These are phyloP conservation scores for Nanorana parkeri DNA, from an alignment of 2,113 vertebrate genomes.

Conservation along the genomic window DNA sequence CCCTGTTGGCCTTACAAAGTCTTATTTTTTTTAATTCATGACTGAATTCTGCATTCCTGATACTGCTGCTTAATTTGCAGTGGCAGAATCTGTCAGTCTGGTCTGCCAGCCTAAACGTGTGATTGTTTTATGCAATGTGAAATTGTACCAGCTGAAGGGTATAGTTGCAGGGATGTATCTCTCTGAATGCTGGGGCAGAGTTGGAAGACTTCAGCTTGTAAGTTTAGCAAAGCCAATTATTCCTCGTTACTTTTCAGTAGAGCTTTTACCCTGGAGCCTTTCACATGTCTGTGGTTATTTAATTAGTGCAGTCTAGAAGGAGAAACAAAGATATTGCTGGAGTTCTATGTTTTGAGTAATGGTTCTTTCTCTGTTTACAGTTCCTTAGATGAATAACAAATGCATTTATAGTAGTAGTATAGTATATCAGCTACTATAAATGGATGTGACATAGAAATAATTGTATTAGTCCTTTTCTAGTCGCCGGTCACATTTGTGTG, in stretches of 20 bases:
- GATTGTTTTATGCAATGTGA: conserved; percentile 5
- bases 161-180: conserved; percentile 17
- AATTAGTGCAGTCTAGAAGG: neutral
- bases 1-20: neutral
- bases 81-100: neutral
- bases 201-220: neutral
- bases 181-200: neutral
- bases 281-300: neutral
- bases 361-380: neutral
- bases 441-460: too few relatives aligned
- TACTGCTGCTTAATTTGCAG: neutral
- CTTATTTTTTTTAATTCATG: neutral
- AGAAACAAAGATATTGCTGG: too few relatives aligned
- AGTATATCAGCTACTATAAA: neutral
- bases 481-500: too few relatives aligned
- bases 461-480: too few relatives aligned
- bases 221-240: neutral
- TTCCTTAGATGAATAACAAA: neutral
- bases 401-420: neutral
- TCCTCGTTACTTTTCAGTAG: neutral
- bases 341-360: neutral
- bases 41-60: neutral
- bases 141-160: neutral
- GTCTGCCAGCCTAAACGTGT: conserved; percentile 8
- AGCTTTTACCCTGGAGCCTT: neutral